Base-by-base conservation (phyloP, 2,113 vertebrate genomes). In the Canis aureus region DNA sequence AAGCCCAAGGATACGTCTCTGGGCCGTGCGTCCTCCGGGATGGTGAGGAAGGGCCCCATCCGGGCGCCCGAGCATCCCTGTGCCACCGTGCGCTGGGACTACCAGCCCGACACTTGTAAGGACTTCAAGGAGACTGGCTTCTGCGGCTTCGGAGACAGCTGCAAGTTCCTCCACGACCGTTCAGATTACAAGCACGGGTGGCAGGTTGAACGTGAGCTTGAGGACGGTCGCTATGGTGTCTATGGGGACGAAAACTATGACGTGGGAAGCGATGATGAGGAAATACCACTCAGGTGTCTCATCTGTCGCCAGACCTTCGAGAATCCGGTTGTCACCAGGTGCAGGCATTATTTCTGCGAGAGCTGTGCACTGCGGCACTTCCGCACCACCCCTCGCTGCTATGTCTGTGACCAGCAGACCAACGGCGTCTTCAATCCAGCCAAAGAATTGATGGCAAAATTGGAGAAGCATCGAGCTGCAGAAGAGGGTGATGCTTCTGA, bases 141-240 rank as follows among this genome's bases (percentile, higher is more conserved):
- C 98, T 99, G 99, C 9, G 99, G 99, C 80, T 99, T 99, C 55
- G 99, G 99, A 98, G 99, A 99, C 98, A 99, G 99, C 99, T 99
- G 99, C 98, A 99, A 99, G 95, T 99, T 99, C 97, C 99, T 99
- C 53, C 99, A 99, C 0, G 99, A 99, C 97, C 99, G 99, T 89
- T 99, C 99, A 0, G 99, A 99, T 99, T 99, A 99, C 98, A 99
- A 99, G 95, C 99, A 99, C 2, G 99, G 99, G 97, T 99, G 99
- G 99, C 99, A 99, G 99, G 99, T 99, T 2, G 99, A 99, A 95
- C 99, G 99, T 91, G 99, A 99, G 85, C 99, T 99, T 98, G 99
- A 99, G 4, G 99, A 99, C 92, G 99, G 99, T 59, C 98, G 99
- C 94, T 99, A 99, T 1, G 99, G 99, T 43, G 99, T 99, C 95